phyloP scores from a whole-genome alignment of 2,797 vertebrate genomes.

The Echeneis naucrates region DNA sequence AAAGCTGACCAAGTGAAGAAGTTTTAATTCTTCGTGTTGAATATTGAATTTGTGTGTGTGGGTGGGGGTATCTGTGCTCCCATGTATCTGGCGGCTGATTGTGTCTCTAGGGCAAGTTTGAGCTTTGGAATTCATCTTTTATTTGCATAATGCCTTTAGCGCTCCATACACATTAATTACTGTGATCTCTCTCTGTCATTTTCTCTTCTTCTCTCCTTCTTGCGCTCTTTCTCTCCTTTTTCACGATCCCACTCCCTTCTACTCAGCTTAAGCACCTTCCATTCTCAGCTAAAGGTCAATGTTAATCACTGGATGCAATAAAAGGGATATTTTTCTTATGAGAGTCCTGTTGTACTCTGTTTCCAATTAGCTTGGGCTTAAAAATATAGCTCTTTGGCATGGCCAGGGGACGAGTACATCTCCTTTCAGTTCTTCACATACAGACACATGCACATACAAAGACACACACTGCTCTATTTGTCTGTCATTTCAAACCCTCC shows the following conservation, averaged over 20 bases:
- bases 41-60: background rate
- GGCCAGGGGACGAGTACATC: slow-evolving; percentile 20
- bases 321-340: slow-evolving; percentile 75
- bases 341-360: slow-evolving; percentile 68
- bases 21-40: background rate
- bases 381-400: slow-evolving; percentile 50
- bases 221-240: background rate
- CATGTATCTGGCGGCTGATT: slow-evolving; percentile 8
- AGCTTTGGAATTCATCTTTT: slow-evolving; percentile 68
- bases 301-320: slow-evolving; percentile 79
- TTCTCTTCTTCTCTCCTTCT: background rate
- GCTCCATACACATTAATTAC: slow-evolving; percentile 79
- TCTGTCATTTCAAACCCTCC: slow-evolving; percentile 24
- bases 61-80: background rate
- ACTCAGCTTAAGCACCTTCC: slow-evolving; percentile 64
- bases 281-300: slow-evolving; percentile 76
- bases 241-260: slow-evolving; percentile 11
- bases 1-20: background rate
- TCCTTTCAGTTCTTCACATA: background rate
- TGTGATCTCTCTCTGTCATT: slow-evolving; percentile 59
- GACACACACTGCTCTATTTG: slow-evolving; percentile 1
- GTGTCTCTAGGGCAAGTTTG: slow-evolving; percentile 45
- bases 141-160: slow-evolving; percentile 80
- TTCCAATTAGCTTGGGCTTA: slow-evolving; percentile 69
- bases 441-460: slow-evolving; percentile 2